phyloP scores from a whole-genome alignment of 2,113 vertebrate genomes.

The Apistogramma diplotaenia region DNA sequence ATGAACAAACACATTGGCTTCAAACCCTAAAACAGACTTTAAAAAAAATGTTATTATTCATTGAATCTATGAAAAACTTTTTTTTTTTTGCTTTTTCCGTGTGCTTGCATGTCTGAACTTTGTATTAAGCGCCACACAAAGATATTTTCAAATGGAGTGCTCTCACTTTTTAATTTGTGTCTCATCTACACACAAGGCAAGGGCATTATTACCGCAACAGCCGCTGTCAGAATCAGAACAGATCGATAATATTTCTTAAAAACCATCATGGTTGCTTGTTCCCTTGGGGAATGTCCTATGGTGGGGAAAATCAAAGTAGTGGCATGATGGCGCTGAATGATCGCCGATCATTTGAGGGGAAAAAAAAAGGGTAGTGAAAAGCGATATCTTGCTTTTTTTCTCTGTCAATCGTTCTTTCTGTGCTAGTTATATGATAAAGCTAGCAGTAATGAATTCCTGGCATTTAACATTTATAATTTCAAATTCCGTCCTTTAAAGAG shows the following conservation, averaged over 20 bases:
- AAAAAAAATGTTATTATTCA: too few species aligned
- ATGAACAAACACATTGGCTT: background rate
- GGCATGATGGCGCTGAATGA: slow-evolving; percentile 58
- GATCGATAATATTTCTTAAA: slow-evolving; percentile 72
- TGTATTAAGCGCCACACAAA: background rate
- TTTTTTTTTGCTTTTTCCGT: too few species aligned
- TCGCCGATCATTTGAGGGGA: slow-evolving; percentile 55
- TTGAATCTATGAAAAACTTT: background rate
- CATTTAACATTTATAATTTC: slow-evolving; percentile 37
- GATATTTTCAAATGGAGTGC: slow-evolving; percentile 27
- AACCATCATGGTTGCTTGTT: slow-evolving; percentile 64
- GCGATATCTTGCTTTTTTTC: slow-evolving; percentile 56
- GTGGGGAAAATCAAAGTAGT: slow-evolving; percentile 58
- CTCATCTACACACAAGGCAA: slow-evolving; percentile 34
- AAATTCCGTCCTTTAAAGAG: slow-evolving; percentile 17
- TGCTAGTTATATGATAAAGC: slow-evolving; percentile 33
- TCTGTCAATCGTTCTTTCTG: slow-evolving; percentile 3
- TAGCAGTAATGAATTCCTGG: slow-evolving; percentile 44
- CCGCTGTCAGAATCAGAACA: slow-evolving; percentile 41
- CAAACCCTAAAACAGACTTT: background rate
- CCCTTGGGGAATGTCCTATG: slow-evolving; percentile 36
- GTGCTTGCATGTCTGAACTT: background rate
- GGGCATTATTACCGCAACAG: slow-evolving; percentile 37
- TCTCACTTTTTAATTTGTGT: slow-evolving; percentile 11
- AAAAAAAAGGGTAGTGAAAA: slow-evolving; percentile 55